A percentile compares a stretch with the other conserved stretches of the same genome.
phyloP scores from a whole-genome alignment of 2,797 vertebrate species.

The Leontopithecus rosalia region DNA sequence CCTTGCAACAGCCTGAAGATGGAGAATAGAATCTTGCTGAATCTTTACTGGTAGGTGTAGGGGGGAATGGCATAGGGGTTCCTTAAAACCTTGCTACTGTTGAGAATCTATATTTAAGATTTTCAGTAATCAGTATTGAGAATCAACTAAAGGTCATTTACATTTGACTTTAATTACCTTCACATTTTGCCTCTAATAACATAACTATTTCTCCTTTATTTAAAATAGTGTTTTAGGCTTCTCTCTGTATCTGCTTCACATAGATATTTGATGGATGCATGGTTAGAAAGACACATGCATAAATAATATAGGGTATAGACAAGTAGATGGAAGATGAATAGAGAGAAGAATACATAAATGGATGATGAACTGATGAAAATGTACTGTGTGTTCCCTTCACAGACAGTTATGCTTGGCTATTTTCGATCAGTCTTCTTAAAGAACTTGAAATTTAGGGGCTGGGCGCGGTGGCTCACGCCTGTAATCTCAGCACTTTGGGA shows the following conservation, averaged over 20 bases:
- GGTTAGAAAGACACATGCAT: constrained; percentile 7
- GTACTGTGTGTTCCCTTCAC: neutral
- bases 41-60: neutral
- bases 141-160: constrained; percentile 33
- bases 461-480: too few species aligned
- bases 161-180: constrained; percentile 41
- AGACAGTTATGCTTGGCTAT: neutral
- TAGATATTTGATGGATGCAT: neutral
- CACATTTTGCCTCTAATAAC: neutral
- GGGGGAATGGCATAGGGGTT: neutral
- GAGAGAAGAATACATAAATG: neutral
- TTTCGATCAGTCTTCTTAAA: constrained; percentile 22
- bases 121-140: neutral
- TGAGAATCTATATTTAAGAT: constrained; percentile 31
- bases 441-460: constrained; percentile 45
- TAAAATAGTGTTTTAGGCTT: constrained; percentile 15
- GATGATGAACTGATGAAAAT: constrained; percentile 40
- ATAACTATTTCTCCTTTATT: constrained; percentile 22
- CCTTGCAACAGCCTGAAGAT: neutral
- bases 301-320: constrained; percentile 30
- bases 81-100: neutral
- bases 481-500: too few species aligned
- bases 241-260: neutral
- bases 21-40: neutral
- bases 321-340: constrained; percentile 15